A percentile compares a stretch with the other conserved stretches of the same genome.
Conservation (phyloP, 2,113 vertebrate genomes). For the Anser cygnoides region DNA sequence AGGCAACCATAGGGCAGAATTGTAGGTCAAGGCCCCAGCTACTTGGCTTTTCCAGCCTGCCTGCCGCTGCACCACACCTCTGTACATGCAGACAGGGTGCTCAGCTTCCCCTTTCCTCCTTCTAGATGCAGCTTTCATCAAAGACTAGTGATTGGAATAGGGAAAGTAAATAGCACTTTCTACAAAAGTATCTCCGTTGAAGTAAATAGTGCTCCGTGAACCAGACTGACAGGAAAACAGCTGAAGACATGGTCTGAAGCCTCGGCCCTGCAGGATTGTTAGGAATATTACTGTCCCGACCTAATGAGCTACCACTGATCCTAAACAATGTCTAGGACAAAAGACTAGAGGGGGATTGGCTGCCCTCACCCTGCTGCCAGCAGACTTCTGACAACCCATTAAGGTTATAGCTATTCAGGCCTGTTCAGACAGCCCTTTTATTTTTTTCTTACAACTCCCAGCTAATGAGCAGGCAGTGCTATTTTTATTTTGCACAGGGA, state of each 20-base stretch:
- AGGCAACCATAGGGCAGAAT: background rate
- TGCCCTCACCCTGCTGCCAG: constrained; percentile 61
- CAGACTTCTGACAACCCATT: constrained; percentile 70
- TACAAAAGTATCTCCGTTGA: background rate
- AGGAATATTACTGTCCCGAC: constrained; percentile 67
- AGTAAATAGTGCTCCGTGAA: constrained; percentile 25
- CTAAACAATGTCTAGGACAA: constrained; percentile 66
- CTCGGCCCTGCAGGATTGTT: constrained; percentile 37
- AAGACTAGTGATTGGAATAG: constrained; percentile 11
- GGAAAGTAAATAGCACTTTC: constrained; percentile 17
- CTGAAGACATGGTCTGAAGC: constrained; percentile 50
- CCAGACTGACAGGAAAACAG: constrained; percentile 11
- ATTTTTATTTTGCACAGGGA: constrained; percentile 48
- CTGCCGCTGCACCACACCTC: background rate
- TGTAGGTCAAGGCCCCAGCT: background rate
- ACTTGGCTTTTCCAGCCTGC: constrained; percentile 6
- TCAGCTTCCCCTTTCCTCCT: background rate
- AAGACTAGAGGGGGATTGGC: constrained; percentile 61
- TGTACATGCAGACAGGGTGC: background rate
- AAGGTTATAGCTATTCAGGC: constrained; percentile 70
- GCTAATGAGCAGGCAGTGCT: constrained; percentile 47
- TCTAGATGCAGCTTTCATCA: constrained; percentile 6
- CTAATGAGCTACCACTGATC: constrained; percentile 73
- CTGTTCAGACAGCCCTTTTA: constrained; percentile 52
- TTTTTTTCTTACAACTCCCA: background rate